phyloP scores from a whole-genome alignment of 2,888 invertebrate species.

The Palloptera scutellata region DNA sequence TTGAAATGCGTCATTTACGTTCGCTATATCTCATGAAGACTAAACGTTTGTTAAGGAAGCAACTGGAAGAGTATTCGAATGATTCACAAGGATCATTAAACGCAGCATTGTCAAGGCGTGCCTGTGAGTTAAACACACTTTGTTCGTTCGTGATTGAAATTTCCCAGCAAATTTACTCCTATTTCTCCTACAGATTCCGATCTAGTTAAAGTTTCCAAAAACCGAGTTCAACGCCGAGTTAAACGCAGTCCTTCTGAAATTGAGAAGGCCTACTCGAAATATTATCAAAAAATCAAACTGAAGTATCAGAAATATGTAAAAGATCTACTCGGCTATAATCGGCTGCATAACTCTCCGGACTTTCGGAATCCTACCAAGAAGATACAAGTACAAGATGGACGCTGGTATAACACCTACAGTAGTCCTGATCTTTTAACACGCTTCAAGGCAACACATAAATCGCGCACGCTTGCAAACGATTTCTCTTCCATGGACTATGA shows the following conservation, averaged over 20 bases:
- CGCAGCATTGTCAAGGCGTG: not conserved
- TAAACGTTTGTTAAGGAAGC: constrained; percentile 48
- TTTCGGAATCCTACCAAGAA: constrained; percentile 44
- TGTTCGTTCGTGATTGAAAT: not conserved
- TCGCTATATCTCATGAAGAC: constrained; percentile 54
- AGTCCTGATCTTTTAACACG: constrained; percentile 48
- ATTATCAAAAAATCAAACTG: constrained; percentile 58
- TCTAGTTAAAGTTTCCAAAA: not conserved
- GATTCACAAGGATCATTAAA: not conserved
- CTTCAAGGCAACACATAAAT: constrained; percentile 49
- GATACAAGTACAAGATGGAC: constrained; percentile 49
- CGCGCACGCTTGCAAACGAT: constrained; percentile 43
- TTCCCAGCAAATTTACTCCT: not conserved
- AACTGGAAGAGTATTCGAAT: constrained; percentile 40
- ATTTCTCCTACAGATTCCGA: not conserved
- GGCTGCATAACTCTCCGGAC: constrained; percentile 38
- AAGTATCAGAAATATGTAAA: constrained; percentile 60
- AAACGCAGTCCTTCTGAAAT: constrained; percentile 50
- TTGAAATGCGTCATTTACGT: constrained; percentile 54
- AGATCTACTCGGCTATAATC: constrained; percentile 53
- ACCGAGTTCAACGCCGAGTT: constrained; percentile 10
- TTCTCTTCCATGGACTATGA: constrained; percentile 39
- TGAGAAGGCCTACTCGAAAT: constrained; percentile 57
- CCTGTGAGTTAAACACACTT: not conserved
- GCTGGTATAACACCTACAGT: constrained; percentile 50